Conservation (phyloP, 2,113 vertebrate species). For the Physeter macrocephalus region DNA sequence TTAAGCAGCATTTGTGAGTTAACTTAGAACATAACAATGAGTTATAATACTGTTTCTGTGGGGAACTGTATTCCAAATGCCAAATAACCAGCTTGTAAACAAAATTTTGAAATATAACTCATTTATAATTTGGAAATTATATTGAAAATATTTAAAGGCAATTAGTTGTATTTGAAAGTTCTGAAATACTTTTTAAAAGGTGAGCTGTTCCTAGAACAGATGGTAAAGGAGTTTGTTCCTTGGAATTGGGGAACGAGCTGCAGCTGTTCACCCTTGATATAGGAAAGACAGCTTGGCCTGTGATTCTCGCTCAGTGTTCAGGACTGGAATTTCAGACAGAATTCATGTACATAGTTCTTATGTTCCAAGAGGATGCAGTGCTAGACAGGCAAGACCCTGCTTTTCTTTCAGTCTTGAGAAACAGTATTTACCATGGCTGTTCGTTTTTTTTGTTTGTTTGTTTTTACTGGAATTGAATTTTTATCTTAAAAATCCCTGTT, state of each 20-base stretch:
- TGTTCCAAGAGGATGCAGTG: background rate
- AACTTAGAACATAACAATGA: background rate
- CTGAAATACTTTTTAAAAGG: background rate
- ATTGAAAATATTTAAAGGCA: background rate
- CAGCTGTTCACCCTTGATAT: background rate
- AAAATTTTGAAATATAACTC: background rate
- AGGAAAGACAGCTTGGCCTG: background rate
- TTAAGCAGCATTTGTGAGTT: background rate
- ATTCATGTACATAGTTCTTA: accelerated
- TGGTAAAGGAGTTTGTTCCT: background rate
- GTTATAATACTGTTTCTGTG: background rate
- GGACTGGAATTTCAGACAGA: background rate
- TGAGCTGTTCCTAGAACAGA: background rate
- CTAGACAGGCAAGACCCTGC: background rate
- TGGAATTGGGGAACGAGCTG: background rate
- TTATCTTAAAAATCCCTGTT: background rate
- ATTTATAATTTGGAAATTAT: background rate
- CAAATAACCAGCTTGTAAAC: background rate
- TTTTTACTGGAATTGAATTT: background rate
- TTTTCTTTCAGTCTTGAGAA: background rate
- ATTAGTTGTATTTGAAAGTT: background rate
- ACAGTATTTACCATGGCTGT: background rate
- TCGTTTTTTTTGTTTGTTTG: background rate
- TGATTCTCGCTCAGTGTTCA: background rate
- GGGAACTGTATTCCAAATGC: background rate